phyloP scores from a whole-genome alignment of 2,797 vertebrate species.

The Molothrus ater region DNA sequence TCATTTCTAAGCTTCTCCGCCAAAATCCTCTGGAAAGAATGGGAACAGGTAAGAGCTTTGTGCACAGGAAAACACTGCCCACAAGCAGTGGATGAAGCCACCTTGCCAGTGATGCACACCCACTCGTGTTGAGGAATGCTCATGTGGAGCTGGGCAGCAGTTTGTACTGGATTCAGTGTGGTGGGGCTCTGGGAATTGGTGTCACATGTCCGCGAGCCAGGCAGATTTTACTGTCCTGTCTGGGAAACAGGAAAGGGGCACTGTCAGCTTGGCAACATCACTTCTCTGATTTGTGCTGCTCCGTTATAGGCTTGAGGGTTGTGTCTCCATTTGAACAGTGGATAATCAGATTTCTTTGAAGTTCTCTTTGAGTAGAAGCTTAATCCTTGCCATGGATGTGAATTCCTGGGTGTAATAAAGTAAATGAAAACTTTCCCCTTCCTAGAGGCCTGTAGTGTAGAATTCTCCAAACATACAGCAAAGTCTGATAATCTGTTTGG shows the following conservation, averaged over 20 bases:
- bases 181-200: background rate
- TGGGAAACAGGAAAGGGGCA: background rate
- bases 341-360: slow-evolving; percentile 24
- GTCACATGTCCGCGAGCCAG: background rate
- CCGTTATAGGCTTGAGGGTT: background rate
- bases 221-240: background rate
- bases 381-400: background rate
- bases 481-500: background rate
- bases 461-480: background rate
- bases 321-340: background rate
- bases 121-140: background rate
- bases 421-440: background rate
- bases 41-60: slow-evolving; percentile 85
- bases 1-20: slow-evolving; percentile 89
- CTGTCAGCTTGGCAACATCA: background rate
- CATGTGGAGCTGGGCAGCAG: background rate
- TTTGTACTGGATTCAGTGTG: background rate
- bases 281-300: background rate
- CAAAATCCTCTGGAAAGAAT: slow-evolving; percentile 94
- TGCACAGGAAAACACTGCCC: background rate
- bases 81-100: background rate
- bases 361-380: background rate
- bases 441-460: background rate
- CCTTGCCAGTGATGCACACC: background rate
- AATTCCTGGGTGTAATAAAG: background rate